These are phyloP conservation scores for Drosophila neoperkinsi DNA, from an alignment of 2,888 invertebrate species.

Conservation along the genomic window DNA sequence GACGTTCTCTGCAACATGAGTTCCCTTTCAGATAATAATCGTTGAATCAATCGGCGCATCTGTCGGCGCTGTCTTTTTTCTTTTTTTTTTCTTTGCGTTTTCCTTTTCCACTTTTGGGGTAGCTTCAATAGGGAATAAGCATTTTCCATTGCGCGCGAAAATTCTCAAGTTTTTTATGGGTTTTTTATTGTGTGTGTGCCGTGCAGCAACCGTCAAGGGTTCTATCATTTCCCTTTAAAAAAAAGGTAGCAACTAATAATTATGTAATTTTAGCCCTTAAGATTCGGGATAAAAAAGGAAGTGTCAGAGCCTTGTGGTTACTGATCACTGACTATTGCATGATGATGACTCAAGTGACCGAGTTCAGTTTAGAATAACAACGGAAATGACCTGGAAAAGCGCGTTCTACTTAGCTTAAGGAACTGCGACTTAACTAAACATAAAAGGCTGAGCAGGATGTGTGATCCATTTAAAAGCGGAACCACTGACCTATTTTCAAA, in stretches of 20 bases:
- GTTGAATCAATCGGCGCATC: conserved; percentile 66
- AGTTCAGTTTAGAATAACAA: conserved; percentile 38
- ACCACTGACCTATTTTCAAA: conserved; percentile 55
- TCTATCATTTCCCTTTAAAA: conserved; percentile 24
- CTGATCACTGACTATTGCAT: conserved; percentile 10
- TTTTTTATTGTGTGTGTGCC: conserved; percentile 34
- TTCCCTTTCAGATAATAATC: conserved; percentile 41
- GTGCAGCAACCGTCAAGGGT: conserved; percentile 31
- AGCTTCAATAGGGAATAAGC: conserved; percentile 39
- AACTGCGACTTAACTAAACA: conserved; percentile 13
- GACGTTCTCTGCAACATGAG: conserved; percentile 56
- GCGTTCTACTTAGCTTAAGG: conserved; percentile 29
- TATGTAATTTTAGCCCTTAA: conserved; percentile 71
- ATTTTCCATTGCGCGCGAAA: conserved; percentile 75
- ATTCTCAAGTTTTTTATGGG: conserved; percentile 75
- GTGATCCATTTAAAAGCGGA: conserved; percentile 57
- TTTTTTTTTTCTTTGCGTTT: conserved; percentile 42
- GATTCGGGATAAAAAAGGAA: conserved; percentile 57
- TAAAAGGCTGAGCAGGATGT: conserved; percentile 50
- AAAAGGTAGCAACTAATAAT: conserved; percentile 58
- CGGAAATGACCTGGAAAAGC: conserved; percentile 70
- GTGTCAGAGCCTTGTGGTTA: conserved; percentile 63
- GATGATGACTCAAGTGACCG: conserved; percentile 45
- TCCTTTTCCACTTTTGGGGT: conserved; percentile 57
- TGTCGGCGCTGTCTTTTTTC: conserved; percentile 63